phyloP scores from a whole-genome alignment of 1,140 invertebrate species.

The Drosophila tropicalis region DNA sequence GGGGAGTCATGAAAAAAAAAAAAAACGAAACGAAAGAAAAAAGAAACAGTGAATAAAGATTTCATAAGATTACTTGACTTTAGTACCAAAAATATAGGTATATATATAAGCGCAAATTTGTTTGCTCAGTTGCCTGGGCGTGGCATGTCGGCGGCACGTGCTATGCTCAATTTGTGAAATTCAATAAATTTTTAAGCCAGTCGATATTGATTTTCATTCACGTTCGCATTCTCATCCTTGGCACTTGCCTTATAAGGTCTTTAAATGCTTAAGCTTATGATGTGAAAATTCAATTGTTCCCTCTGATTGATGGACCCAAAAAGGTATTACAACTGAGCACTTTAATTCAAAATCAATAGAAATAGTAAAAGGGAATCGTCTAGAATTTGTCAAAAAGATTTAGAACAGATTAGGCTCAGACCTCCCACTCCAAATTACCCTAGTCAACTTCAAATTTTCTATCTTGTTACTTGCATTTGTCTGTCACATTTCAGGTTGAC shows the following conservation, averaged over 20 bases:
- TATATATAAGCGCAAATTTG: constrained; percentile 41
- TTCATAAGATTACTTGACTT: constrained; percentile 70
- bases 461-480: too few species aligned
- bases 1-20: constrained; percentile 64
- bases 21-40: constrained; percentile 31
- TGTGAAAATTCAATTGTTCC: constrained; percentile 56
- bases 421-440: background rate
- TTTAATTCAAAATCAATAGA: background rate
- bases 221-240: background rate
- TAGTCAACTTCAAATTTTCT: background rate
- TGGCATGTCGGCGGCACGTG: constrained; percentile 36
- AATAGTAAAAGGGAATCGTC: background rate
- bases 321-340: constrained; percentile 1
- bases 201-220: constrained; percentile 46
- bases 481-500: too few species aligned
- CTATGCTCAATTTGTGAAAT: constrained; percentile 27
- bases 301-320: constrained; percentile 1
- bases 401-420: background rate
- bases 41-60: constrained; percentile 57
- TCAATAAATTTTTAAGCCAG: constrained; percentile 57
- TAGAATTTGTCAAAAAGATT: background rate
- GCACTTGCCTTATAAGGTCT: constrained; percentile 24
- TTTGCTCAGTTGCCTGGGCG: constrained; percentile 63
- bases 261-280: constrained; percentile 53
- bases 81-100: constrained; percentile 39